These are phyloP conservation scores for Pseudachorutes palmiensis DNA, from an alignment of 1,140 invertebrate species.

Conservation along the genomic window DNA sequence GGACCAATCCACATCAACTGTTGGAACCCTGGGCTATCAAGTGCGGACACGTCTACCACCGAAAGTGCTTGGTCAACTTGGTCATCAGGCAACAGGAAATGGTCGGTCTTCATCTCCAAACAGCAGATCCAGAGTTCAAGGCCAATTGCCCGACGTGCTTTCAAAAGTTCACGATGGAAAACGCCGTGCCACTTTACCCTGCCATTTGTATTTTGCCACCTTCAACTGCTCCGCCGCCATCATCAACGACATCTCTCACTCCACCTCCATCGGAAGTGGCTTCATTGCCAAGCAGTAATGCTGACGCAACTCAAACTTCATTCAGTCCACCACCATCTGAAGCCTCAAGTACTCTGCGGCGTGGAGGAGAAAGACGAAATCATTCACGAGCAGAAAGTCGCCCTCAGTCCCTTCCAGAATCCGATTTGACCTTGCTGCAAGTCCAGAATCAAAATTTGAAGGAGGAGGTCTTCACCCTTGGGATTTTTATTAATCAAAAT, in stretches of 20 bases:
- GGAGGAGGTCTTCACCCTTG: background rate
- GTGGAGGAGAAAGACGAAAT: too few species aligned
- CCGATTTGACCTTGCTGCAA: too few species aligned
- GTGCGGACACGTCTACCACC: background rate
- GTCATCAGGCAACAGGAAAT: background rate
- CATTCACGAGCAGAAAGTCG: too few species aligned
- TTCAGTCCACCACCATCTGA: too few species aligned
- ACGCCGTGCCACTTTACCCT: background rate
- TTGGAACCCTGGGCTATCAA: background rate
- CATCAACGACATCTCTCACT: background rate
- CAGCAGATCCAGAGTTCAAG: background rate
- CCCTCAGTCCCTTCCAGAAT: too few species aligned
- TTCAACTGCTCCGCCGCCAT: background rate
- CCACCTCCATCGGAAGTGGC: too few species aligned
- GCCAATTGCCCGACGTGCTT: background rate
- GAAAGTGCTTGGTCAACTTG: background rate
- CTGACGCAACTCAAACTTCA: too few species aligned
- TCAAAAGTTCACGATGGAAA: background rate
- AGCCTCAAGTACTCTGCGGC: too few species aligned
- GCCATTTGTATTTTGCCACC: background rate
- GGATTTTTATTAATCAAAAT: background rate
- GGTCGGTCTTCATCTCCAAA: background rate
- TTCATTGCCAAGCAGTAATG: too few species aligned
- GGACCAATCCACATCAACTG: background rate
- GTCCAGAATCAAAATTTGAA: background rate